Base-by-base conservation (phyloP, 2,797 vertebrate species). In the Leptodactylus fallax region DNA sequence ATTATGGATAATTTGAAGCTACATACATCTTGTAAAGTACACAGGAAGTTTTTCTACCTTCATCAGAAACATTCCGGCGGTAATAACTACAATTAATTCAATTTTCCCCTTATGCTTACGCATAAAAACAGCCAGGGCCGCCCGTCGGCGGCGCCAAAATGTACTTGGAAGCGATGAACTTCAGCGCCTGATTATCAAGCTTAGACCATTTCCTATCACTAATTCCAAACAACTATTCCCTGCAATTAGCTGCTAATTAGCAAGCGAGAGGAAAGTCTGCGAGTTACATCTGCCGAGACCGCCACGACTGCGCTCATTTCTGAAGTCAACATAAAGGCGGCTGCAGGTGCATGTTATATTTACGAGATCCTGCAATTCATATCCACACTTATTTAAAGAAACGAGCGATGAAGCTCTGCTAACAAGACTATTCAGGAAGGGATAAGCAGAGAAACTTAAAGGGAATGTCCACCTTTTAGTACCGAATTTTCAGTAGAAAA, bases 161-260 rank as follows among this genome's bases (percentile, higher is more conserved):
- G 45, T 36, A 69, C 79, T 36, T 65, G 51, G 27, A 45, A 27
- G 16, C 1, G 65, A 12, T 16, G 16, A 27, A 23, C 19, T 27
- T 56, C 49, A 77, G 49, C 56, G 53, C 25, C 56, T 82, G 80
- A 77, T 83, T 56, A 65, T 76, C n/a, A 51, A 56, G 27, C 61
- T 8, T 36, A 51, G 53, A 19, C 63, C 3, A 21, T 79, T 85
- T 49, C 63, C n/a, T 21, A 45, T 67, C 74, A 69, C 61, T 69
- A 87, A 79, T 83, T 79, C 63, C 17, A 27, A 88, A 49, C 36
- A 49, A 56, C 53, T 47, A 76, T 84, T 79, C 21, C 65, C 76
- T 51, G 81, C 55, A 88, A 84, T 83, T 88, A 83, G 61, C 81
- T 16, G 86, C 79, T 87, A 84, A 88, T 88, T 84, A 84, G 51